These are phyloP conservation scores for Eupelmus urozonus DNA, from an alignment of 2,888 invertebrate species.

Conservation along the genomic window DNA sequence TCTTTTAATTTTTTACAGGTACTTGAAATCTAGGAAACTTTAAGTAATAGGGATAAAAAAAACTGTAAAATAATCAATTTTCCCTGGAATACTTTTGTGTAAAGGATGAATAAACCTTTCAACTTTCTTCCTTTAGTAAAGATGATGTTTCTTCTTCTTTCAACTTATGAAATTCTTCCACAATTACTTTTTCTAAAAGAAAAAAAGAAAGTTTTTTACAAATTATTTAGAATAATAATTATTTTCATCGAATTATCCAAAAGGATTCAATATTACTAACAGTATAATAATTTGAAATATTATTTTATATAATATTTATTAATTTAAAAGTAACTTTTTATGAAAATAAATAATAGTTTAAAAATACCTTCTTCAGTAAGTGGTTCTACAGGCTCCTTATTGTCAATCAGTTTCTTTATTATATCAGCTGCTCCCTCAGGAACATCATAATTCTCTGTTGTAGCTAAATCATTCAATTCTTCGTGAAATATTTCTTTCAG, in stretches of 20 bases:
- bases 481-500: slow-evolving; percentile 53
- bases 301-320: no score
- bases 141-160: slow-evolving; percentile 51
- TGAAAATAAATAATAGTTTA: background rate
- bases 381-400: slow-evolving; percentile 26
- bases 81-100: slow-evolving; percentile 1
- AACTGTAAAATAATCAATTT: background rate
- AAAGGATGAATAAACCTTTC: slow-evolving; percentile 8
- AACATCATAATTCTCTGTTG: slow-evolving; percentile 44
- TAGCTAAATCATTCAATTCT: slow-evolving; percentile 48
- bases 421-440: slow-evolving; percentile 34
- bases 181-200: slow-evolving; percentile 49
- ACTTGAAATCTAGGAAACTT: background rate
- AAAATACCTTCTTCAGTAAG: slow-evolving; percentile 46
- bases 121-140: slow-evolving; percentile 42
- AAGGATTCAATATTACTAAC: background rate
- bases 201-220: slow-evolving; percentile 4
- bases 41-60: slow-evolving; percentile 16
- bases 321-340: background rate
- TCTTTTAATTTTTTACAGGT: slow-evolving; percentile 14
- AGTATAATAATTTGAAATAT: no score
- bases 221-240: background rate
- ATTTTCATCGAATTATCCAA: background rate
- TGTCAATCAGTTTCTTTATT: slow-evolving; percentile 44
- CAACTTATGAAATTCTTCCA: slow-evolving; percentile 49